Base-by-base conservation (phyloP, 2,888 invertebrate genomes). In the Drosophila peninsularis region DNA sequence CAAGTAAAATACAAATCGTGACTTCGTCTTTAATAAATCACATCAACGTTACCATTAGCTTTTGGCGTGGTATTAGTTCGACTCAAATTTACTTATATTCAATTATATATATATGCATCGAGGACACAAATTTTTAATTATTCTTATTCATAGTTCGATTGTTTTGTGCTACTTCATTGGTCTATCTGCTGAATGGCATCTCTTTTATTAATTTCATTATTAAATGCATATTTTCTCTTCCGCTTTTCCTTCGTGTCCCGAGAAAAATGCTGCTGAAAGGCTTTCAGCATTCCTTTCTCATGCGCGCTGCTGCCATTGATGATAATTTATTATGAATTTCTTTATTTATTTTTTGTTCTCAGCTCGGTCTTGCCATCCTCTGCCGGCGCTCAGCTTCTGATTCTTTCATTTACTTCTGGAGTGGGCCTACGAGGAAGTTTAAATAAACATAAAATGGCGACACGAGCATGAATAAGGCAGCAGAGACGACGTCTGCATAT, bases 391-490 rank as follows among this genome's bases (percentile, higher is more conserved):
- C n/a, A 10, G 42, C 27, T 53, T 19, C 41, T 49, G 45, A 19
- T 71, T 75, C 73, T 39, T 24, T 52, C 37, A 17, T 17, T 37
- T 17, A 21, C 10, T 21, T n/a, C 11, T 30, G 62, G 52, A 17
- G n/a, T 52, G 49, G 65, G 83, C 80, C 83, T 78, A 64, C 75
- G 69, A 80, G 81, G 69, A 88, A 79, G 81, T 78, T 85, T 88
- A 85, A 85, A 88, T 88, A 85, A 84, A 85, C 87, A 83, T 86
- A 79, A 88, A 88, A 78, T 82, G 73, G 78, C 88, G 88, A 80
- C 75, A 83, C 72, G 70, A 58, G 58, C 54, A 78, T 77, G 82
- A 71, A 82, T 74, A 75, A 81, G 78, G 80, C 75, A 79, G 52
- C 74, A 61, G 54, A 50, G 36, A 61, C 56, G 66, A 71, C 58